phyloP scores from a whole-genome alignment of 1,140 invertebrate species.

The Hirudo medicinalis region DNA sequence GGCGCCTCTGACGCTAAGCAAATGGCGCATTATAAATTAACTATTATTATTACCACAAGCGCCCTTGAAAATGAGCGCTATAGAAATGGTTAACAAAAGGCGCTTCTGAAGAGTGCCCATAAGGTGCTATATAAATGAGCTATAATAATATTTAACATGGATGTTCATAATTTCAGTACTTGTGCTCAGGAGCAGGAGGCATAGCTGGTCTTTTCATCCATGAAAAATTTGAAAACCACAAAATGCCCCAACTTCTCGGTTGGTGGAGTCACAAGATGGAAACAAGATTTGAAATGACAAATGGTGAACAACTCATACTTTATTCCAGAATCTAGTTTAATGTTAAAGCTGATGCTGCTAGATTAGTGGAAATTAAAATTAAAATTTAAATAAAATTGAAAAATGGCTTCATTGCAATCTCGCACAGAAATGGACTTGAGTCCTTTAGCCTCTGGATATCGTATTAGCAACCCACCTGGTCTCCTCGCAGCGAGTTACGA shows the following conservation, averaged over 20 bases:
- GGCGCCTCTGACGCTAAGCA: too few species aligned
- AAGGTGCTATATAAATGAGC: too few species aligned
- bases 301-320: slow-evolving; percentile 32
- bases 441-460: slow-evolving; percentile 43
- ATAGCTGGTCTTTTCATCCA: slow-evolving; percentile 47
- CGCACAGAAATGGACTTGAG: slow-evolving; percentile 40
- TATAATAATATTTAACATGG: too few species aligned
- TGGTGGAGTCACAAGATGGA: slow-evolving; percentile 45
- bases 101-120: too few species aligned
- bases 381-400: not conserved
- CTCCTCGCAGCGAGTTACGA: slow-evolving; percentile 44
- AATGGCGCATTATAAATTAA: too few species aligned
- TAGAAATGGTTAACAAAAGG: too few species aligned
- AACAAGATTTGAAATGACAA: slow-evolving; percentile 44
- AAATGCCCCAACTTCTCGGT: slow-evolving; percentile 39
- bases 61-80: too few species aligned
- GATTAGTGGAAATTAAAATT: not conserved
- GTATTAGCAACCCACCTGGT: slow-evolving; percentile 48
- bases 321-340: not conserved
- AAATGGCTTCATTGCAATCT: not conserved
- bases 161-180: slow-evolving; percentile 40
- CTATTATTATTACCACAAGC: too few species aligned
- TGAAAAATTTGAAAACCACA: slow-evolving; percentile 31
- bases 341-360: not conserved
- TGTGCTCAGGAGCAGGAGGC: slow-evolving; percentile 48